These are phyloP conservation scores for Steromphala cineraria DNA, from an alignment of 2,888 invertebrate genomes.

Conservation along the genomic window DNA sequence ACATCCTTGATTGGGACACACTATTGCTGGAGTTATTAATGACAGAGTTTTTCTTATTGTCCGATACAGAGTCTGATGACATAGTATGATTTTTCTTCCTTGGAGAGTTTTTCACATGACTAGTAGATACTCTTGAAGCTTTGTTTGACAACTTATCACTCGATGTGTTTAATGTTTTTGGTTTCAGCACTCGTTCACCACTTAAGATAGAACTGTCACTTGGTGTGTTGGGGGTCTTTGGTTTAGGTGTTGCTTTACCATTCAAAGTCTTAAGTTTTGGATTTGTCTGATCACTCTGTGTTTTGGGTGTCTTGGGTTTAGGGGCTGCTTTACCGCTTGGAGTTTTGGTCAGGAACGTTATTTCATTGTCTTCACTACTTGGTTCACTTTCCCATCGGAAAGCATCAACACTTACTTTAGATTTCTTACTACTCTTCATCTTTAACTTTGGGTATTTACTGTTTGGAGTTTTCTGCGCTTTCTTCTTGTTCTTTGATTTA, in stretches of 20 bases:
- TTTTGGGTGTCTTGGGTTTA: neutral
- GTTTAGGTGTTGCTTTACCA: neutral
- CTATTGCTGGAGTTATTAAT: neutral
- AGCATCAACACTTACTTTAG: neutral
- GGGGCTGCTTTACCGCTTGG: neutral
- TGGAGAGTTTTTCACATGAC: neutral
- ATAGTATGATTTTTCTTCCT: neutral
- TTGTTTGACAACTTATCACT: too few species aligned
- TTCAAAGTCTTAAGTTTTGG: too few species aligned
- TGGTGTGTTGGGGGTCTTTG: too few species aligned
- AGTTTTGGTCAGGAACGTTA: neutral
- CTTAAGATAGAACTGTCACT: too few species aligned
- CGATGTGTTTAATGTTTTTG: too few species aligned
- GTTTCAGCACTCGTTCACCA: neutral
- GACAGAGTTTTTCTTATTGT: too few species aligned
- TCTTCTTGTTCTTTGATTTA: slow-evolving; percentile 16
- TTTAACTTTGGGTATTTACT: neutral
- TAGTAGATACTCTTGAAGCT: neutral
- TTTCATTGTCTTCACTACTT: neutral
- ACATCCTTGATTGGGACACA: neutral
- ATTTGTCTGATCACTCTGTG: neutral
- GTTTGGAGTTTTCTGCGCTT: slow-evolving; percentile 16
- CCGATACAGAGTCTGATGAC: too few species aligned
- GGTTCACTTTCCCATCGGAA: neutral
- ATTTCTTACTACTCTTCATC: neutral